Base-by-base conservation (phyloP, 1,140 invertebrate species). In the Pararge aegeria region DNA sequence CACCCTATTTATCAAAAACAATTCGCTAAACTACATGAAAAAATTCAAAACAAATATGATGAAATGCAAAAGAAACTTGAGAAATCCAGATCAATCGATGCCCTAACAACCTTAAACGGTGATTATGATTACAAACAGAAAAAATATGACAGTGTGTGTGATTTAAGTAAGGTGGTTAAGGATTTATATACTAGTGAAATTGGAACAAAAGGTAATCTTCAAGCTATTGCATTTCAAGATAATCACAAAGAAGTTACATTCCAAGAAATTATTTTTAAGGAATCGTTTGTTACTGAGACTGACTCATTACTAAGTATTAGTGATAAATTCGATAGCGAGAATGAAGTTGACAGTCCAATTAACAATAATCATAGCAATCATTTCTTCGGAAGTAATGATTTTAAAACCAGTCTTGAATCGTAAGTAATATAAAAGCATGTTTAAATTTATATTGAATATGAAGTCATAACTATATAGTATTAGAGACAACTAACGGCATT, bases 11-110 rank as follows among this genome's bases (percentile, higher is more conserved):
- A 49, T 49, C 46, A 68, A 49, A 76, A 54, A 58, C 81, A 82
- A 46, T 83, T 89, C 37, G 58, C 75, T 0, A 86, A 72, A 50
- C 51, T 89, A 15, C 78, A 89, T 53, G 75, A 82, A 56, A 77
- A 60, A 63, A 79, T 89, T 44, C 80, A 83, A 68, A 75, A 65
- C 20, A 89, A 87, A 69, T 87, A 85, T 61, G 68, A 73, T 51
- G 74, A 86, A 70, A 86, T 89, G 79, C 80, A 85, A 61, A 78
- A 55, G 38, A 85, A 70, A 66, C 44, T 89, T 16, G 80, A 85
- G 51, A 87, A 84, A 56, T 86, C 83, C 0, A 82, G 75, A 71
- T 85, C 83, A 5, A 74, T 79, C 13, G 83, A 87, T 49, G 66
- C 73, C 30, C 48, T 89, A 12, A 40, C 70, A 13, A 68, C 54